Evolutionary conservation across 2,113 vertebrate genomes (phyloP), one percentile per base, ranked within the genome.

Genomic region (Macrotis lagotis): DNA sequence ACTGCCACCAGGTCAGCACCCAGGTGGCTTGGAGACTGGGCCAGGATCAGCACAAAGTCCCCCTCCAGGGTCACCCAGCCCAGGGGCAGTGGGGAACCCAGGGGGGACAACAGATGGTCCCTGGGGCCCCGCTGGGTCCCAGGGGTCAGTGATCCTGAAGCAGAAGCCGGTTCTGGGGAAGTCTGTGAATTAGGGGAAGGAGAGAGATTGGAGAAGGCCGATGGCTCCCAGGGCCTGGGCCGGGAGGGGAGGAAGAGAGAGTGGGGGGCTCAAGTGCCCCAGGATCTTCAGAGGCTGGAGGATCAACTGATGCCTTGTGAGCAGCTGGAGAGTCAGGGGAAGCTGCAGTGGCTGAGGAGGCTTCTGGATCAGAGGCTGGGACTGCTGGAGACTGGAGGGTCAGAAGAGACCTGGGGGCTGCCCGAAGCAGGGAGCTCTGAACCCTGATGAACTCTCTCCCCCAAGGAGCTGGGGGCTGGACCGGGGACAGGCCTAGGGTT

Each of bases 41-140:
- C 99, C 97, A 99, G 95, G 8, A 99, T 98, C 37, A 99, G 97
- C 51, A 99, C 99, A 96, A 99, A 99, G 96, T 99, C 99, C 0
- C 98, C 99, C 96, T 99, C 99, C 25, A 99, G 96, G 0, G 98
- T 99, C 94, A 99, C 98, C 99, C 99, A 99, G 90, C 98, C 99
- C 74, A 98, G 98, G 48, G 99, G 99, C 26, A 99, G 94, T 0
- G 99, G 99, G 92, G 99, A 98, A 83, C 98, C 99, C 12, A 99
- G 96, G 0, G 99, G 98, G 10, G 99, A 99, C 91, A 99, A 97
- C 90, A 99, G 98, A 94, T 99, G 96, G 53, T 99, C 99, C 1
- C 90, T 94, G 0, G 99, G 99, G 3, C 98, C 98, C 3, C 93
- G 47, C 8, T 94, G 28, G 2, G 83, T 94, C 59, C 9, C 14